Evolutionary conservation across 1,140 invertebrate genomes (phyloP).

Genomic region (Diorhabda carinulata): DNA sequence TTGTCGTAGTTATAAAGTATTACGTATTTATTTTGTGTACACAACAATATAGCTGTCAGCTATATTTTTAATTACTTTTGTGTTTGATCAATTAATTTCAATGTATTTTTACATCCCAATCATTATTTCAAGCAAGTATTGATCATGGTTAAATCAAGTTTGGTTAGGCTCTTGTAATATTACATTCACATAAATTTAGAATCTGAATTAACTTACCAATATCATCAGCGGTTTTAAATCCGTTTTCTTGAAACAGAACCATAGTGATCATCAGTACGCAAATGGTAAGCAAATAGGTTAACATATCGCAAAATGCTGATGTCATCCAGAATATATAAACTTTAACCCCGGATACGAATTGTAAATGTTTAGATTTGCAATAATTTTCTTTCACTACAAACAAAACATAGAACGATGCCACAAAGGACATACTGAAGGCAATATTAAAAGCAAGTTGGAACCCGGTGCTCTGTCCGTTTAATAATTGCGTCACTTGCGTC

Average conservation of each 20-base stretch:
- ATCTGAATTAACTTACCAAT: slow-evolving; percentile 46
- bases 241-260: slow-evolving; percentile 56
- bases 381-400: slow-evolving; percentile 62
- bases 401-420: slow-evolving; percentile 70
- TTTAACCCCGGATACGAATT: slow-evolving; percentile 72
- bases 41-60: too few species aligned
- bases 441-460: slow-evolving; percentile 63
- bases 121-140: too few species aligned
- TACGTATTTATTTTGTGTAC: too few species aligned
- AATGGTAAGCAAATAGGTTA: slow-evolving; percentile 58
- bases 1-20: too few species aligned
- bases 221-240: slow-evolving; percentile 51
- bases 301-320: slow-evolving; percentile 68
- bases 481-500: slow-evolving; percentile 50
- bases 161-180: background rate
- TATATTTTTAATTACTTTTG: too few species aligned
- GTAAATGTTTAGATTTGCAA: slow-evolving; percentile 61
- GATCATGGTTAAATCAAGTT: too few species aligned
- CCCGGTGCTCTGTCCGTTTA: slow-evolving; percentile 52
- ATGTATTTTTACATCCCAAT: too few species aligned
- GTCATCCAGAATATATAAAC: slow-evolving; percentile 67
- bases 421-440: slow-evolving; percentile 65
- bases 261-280: slow-evolving; percentile 53
- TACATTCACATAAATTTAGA: background rate
- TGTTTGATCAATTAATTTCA: too few species aligned